Conservation (phyloP, 2,797 vertebrate species). For the Semaprochilodus insignis region DNA sequence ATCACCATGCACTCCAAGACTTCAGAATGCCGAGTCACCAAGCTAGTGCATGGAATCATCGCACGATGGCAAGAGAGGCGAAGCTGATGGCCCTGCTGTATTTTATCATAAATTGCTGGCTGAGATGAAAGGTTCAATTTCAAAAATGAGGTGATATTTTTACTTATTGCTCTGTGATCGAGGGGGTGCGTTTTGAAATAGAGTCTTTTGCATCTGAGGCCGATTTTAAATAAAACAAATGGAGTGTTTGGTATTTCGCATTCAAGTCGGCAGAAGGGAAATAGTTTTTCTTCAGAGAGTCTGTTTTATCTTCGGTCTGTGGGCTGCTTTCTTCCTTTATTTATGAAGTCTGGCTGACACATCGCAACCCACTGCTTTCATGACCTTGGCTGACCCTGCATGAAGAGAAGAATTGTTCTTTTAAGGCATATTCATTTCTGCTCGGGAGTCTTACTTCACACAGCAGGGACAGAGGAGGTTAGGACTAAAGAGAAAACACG, state of each 20-base stretch:
- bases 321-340: constrained; percentile 45
- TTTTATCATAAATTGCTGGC: background rate
- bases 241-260: constrained; percentile 32
- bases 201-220: background rate
- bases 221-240: constrained; percentile 45
- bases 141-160: constrained; percentile 28
- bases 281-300: constrained; percentile 48
- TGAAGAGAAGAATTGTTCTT: constrained; percentile 35
- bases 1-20: background rate
- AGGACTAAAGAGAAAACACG: background rate
- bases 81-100: background rate
- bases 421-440: constrained; percentile 22
- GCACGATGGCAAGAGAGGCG: background rate
- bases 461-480: background rate
- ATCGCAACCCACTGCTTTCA: constrained; percentile 41
- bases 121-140: constrained; percentile 34
- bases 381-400: constrained; percentile 48
- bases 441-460: background rate
- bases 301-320: constrained; percentile 52
- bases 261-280: constrained; percentile 35
- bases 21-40: background rate
- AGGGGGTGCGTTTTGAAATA: background rate
- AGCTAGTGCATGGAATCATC: background rate
- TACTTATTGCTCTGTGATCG: constrained; percentile 22
- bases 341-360: constrained; percentile 49